phyloP scores from a whole-genome alignment of 2,797 vertebrate genomes.

The Lepilemur ruficaudatus region DNA sequence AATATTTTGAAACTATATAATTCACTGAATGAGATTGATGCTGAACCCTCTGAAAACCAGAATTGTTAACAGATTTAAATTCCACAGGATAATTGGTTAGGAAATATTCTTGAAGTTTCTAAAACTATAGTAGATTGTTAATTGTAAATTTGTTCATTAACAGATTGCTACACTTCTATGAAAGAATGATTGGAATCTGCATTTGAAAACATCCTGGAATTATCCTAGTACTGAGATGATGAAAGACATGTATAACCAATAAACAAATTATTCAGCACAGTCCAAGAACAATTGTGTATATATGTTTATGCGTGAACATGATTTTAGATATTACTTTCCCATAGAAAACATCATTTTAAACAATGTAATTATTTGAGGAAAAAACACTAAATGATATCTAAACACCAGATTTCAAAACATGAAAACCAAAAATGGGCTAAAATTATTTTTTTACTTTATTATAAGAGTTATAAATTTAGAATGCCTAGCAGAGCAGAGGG shows the following conservation, averaged over 20 bases:
- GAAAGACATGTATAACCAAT: background rate
- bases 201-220: background rate
- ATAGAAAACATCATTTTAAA: background rate
- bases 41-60: background rate
- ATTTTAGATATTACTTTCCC: background rate
- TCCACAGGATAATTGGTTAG: conserved; percentile 14
- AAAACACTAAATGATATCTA: background rate
- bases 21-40: background rate
- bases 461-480: background rate
- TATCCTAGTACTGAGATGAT: background rate
- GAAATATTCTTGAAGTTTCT: background rate
- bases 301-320: background rate
- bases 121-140: background rate
- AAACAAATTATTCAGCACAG: background rate
- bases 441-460: background rate
- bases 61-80: conserved; percentile 6
- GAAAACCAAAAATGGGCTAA: background rate
- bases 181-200: background rate
- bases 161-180: background rate
- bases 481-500: background rate
- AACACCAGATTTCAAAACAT: background rate
- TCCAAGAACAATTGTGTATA: background rate
- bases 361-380: background rate
- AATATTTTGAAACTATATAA: conserved; percentile 14
- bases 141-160: conserved; percentile 22